Conservation (phyloP, 2,888 invertebrate species). For the Erannis defoliaria region DNA sequence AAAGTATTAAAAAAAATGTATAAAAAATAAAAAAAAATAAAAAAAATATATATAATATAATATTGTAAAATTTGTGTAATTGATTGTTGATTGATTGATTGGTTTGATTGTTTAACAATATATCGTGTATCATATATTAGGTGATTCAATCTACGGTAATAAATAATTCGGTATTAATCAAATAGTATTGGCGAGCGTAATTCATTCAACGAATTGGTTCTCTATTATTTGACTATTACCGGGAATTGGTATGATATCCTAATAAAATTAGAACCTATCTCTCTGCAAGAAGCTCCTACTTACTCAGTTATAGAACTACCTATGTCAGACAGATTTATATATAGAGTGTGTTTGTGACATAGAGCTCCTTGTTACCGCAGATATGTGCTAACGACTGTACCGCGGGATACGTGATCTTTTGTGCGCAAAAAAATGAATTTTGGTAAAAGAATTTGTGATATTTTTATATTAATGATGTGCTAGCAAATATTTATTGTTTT, state of each 20-base stretch:
- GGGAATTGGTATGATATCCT: not conserved
- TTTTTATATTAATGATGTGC: not conserved
- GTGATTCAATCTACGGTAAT: too few relatives aligned
- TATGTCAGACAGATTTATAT: not conserved
- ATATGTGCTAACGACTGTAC: slow-evolving; percentile 30
- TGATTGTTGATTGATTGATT: too few relatives aligned
- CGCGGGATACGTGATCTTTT: slow-evolving; percentile 27
- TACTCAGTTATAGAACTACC: not conserved
- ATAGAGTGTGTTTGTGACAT: slow-evolving; percentile 41
- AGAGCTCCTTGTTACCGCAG: slow-evolving; percentile 37
- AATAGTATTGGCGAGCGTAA: too few relatives aligned
- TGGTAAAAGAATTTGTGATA: not conserved
- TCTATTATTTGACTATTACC: too few relatives aligned
- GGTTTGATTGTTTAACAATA: too few relatives aligned
- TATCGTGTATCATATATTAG: too few relatives aligned
- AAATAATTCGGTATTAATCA: too few relatives aligned
- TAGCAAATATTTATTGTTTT: too few relatives aligned
- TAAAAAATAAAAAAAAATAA: too few relatives aligned
- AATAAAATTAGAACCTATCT: not conserved
- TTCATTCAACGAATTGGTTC: too few relatives aligned
- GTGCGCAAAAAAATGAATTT: slow-evolving; percentile 9
- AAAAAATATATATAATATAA: too few relatives aligned
- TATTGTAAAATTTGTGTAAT: too few relatives aligned
- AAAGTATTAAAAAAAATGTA: not conserved
- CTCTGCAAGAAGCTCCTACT: not conserved